phyloP scores from a whole-genome alignment of 2,113 vertebrate genomes.

The Scolopax mira region DNA sequence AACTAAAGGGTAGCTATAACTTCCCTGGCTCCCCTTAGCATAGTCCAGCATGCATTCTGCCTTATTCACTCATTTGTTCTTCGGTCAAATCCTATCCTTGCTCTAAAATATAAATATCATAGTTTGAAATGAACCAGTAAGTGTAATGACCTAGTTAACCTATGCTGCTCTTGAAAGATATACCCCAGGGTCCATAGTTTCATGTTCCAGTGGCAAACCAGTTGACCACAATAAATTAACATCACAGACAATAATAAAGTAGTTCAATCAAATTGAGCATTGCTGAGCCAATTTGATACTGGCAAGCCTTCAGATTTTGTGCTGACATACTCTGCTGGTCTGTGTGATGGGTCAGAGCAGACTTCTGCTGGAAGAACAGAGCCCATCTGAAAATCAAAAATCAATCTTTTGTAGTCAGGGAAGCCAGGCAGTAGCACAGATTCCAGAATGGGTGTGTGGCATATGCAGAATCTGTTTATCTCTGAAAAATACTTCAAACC shows the following conservation, averaged over 20 bases:
- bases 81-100: not conserved
- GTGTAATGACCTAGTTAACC: not conserved
- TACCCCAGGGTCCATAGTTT: not conserved
- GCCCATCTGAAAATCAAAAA: not conserved
- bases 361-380: not conserved
- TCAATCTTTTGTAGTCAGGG: not conserved
- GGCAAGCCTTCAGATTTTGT: not conserved
- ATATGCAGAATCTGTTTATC: not conserved
- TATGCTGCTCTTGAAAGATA: not conserved
- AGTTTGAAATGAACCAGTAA: not conserved
- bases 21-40: not conserved
- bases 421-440: not conserved
- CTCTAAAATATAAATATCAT: not conserved
- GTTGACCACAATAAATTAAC: not conserved
- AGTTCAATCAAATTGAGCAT: not conserved
- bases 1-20: not conserved
- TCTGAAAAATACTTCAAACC: not conserved
- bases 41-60: not conserved
- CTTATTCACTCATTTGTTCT: not conserved
- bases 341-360: not conserved
- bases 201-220: not conserved
- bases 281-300: not conserved
- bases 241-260: not conserved
- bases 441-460: not conserved
- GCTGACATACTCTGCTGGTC: not conserved